These are phyloP conservation scores for Gouania willdenowi DNA, from an alignment of 2,797 vertebrate genomes.

Conservation along the genomic window DNA sequence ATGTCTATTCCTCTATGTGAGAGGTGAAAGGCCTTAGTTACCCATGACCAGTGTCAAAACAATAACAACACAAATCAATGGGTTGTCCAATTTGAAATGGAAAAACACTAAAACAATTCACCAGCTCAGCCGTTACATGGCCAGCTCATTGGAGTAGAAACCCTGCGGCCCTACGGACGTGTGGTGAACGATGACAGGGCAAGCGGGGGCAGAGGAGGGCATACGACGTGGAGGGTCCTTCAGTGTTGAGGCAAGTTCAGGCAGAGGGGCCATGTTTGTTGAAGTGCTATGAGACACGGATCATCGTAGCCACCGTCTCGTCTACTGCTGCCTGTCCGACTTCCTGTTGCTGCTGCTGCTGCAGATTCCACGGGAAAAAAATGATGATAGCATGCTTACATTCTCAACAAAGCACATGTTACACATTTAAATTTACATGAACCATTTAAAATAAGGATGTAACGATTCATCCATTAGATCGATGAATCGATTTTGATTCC, in stretches of 20 bases:
- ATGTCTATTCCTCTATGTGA: too few relatives aligned
- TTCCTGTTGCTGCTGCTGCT: conserved; percentile 78
- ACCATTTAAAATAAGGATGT: too few relatives aligned
- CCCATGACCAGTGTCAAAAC: too few relatives aligned
- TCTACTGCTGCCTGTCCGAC: conserved; percentile 80
- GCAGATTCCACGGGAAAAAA: too few relatives aligned
- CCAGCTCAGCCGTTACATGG: conserved; percentile 17
- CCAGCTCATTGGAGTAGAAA: conserved; percentile 55
- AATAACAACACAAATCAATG: too few relatives aligned
- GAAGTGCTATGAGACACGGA: conserved; percentile 85
- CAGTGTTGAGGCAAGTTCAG: conserved; percentile 21
- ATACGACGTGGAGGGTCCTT: conserved; percentile 18
- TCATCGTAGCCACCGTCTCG: conserved; percentile 92
- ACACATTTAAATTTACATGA: too few relatives aligned
- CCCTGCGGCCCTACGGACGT: neutral
- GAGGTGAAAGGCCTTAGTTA: too few relatives aligned
- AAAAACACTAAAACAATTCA: conserved; percentile 18
- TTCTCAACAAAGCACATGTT: too few relatives aligned
- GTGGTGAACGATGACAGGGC: conserved; percentile 3
- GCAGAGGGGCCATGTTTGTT: conserved; percentile 3
- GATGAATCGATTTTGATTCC: too few relatives aligned
- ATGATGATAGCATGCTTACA: too few relatives aligned
- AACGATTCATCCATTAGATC: too few relatives aligned
- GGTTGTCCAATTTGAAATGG: too few relatives aligned
- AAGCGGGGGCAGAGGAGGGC: neutral